A percentile compares a stretch with the other conserved stretches of the same genome.
phyloP scores from a whole-genome alignment of 92 coral and sea anemone species.

The Umimayanthus chanpuru region DNA sequence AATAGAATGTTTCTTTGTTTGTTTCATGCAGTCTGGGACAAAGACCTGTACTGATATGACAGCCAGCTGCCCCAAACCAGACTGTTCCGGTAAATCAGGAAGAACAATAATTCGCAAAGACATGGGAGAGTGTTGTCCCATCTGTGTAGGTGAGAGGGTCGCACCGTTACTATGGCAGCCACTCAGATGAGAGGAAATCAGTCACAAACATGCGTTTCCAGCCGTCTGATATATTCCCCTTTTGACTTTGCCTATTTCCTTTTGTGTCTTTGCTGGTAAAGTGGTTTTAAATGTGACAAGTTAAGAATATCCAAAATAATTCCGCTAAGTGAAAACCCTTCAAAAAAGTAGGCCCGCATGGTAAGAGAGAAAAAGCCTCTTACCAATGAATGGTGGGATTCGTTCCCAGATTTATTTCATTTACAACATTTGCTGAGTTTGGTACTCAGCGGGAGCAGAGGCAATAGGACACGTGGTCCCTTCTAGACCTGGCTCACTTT shows the following conservation, averaged over 20 bases:
- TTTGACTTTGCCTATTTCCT: background rate
- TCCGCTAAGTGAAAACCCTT: too few species aligned
- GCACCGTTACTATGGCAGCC: background rate
- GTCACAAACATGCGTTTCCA: background rate
- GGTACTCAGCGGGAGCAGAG: too few species aligned
- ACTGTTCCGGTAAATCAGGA: slow-evolving; percentile 44
- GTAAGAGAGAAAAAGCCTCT: too few species aligned
- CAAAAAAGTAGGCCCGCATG: too few species aligned
- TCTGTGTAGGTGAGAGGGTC: slow-evolving; percentile 27
- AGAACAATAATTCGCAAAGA: background rate
- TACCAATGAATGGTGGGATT: too few species aligned
- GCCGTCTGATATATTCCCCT: background rate
- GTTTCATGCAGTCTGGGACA: background rate
- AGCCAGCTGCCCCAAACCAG: background rate
- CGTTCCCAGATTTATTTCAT: too few species aligned
- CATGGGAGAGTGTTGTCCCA: slow-evolving; percentile 14
- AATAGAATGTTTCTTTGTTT: background rate
- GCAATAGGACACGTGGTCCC: too few species aligned
- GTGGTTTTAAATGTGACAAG: too few species aligned
- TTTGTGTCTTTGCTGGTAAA: too few species aligned
- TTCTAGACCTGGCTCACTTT: too few species aligned
- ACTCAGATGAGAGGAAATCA: background rate
- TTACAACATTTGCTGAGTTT: too few species aligned
- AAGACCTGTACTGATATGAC: background rate
- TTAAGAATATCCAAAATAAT: too few species aligned